These are phyloP conservation scores for Ardeotis arabs DNA, from an alignment of 2,113 vertebrate genomes.

Conservation along the genomic window DNA sequence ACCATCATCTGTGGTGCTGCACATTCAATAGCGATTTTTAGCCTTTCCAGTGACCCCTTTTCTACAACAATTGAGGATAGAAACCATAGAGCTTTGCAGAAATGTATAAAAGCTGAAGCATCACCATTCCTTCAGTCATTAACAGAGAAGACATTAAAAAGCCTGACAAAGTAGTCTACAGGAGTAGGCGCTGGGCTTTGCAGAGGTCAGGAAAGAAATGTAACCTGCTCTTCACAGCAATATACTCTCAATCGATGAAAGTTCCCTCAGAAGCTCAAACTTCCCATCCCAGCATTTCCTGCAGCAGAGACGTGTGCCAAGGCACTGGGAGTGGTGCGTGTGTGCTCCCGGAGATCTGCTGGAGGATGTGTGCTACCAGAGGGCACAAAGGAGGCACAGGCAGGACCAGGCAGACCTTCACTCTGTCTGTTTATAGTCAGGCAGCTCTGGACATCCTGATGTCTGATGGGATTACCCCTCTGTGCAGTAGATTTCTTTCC, in stretches of 20 bases:
- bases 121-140: neutral
- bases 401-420: neutral
- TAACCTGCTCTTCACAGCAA: neutral
- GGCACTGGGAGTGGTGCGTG: fast-evolving
- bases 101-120: neutral
- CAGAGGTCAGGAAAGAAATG: neutral
- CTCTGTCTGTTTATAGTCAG: neutral
- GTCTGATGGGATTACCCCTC: neutral
- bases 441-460: neutral
- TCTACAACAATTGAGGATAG: neutral
- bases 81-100: neutral
- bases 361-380: neutral
- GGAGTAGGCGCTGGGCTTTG: neutral
- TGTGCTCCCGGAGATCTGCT: neutral
- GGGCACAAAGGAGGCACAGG: neutral
- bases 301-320: neutral
- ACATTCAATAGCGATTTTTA: neutral
- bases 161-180: neutral
- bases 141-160: neutral
- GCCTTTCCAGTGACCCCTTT: neutral
- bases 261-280: neutral
- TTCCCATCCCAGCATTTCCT: neutral
- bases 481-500: neutral
- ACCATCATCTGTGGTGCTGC: neutral
- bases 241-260: fast-evolving